Evolutionary conservation across 2,797 vertebrate species (phyloP).

Genomic region (Oceanodroma leucorhoa): DNA sequence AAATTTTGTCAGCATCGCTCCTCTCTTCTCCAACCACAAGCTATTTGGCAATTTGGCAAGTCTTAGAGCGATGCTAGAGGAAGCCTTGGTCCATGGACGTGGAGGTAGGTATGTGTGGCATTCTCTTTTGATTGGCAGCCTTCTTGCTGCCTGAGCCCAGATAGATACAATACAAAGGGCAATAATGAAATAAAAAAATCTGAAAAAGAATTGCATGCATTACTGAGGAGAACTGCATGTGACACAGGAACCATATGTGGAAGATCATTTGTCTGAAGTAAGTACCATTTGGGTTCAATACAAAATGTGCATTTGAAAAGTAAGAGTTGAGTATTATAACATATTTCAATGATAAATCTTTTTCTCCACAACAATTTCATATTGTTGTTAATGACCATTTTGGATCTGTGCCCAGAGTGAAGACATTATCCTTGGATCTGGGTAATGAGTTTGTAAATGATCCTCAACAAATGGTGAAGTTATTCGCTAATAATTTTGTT

Average conservation of each 20-base stretch:
- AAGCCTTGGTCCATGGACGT: not conserved
- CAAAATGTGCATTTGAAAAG: constrained; percentile 46
- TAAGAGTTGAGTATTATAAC: constrained; percentile 33
- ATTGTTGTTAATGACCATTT: constrained; percentile 60
- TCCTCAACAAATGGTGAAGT: constrained; percentile 47
- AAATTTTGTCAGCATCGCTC: not conserved
- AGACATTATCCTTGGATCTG: constrained; percentile 40
- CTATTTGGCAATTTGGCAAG: not conserved
- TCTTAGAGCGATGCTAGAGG: not conserved
- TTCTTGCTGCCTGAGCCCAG: not conserved
- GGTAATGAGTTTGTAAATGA: constrained; percentile 51
- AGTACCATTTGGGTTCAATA: constrained; percentile 35
- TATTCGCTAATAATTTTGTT: constrained; percentile 45
- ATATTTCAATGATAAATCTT: constrained; percentile 49
- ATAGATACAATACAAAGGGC: not conserved
- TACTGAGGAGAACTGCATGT: not conserved
- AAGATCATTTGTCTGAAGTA: constrained; percentile 30
- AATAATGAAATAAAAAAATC: not conserved
- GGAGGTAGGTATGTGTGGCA: not conserved
- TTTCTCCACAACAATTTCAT: constrained; percentile 28
- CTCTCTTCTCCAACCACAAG: not conserved
- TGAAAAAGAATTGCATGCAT: not conserved
- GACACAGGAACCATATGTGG: not conserved
- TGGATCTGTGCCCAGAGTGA: constrained; percentile 31
- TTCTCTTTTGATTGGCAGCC: not conserved